Evolutionary conservation across 2,888 invertebrate genomes (phyloP).

Genomic region (Pantelozetes paolii): DNA sequence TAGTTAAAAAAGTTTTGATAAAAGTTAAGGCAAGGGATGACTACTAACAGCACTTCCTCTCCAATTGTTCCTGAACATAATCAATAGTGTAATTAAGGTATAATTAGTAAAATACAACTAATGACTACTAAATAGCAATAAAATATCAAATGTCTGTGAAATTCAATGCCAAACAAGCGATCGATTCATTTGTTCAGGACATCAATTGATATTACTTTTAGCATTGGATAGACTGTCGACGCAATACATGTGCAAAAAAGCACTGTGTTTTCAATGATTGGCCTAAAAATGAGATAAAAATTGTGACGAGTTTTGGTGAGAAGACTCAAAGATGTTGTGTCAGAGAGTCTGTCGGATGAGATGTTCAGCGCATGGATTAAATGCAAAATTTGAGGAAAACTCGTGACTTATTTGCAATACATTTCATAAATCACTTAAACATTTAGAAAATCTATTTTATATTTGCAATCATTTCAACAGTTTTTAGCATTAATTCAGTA

Average conservation of each 20-base stretch:
- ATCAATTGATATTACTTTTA: no score
- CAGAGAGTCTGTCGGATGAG: not conserved
- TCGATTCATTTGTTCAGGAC: no score
- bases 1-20: not conserved
- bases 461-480: not conserved
- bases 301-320: slow-evolving; percentile 11
- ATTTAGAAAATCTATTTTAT: not conserved
- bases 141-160: no score
- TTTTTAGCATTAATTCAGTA: not conserved
- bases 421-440: not conserved
- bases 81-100: not conserved
- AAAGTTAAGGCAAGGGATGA: not conserved
- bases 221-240: not conserved
- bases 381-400: slow-evolving; percentile 1
- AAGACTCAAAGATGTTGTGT: not conserved
- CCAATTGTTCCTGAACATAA: slow-evolving; percentile 16
- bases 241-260: not conserved
- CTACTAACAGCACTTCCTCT: slow-evolving; percentile 28
- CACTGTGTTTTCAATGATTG: not conserved
- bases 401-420: not conserved
- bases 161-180: no score
- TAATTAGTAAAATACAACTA: not conserved
- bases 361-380: slow-evolving; percentile 10
- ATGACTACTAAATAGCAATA: no score
- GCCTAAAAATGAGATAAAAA: not conserved